These are phyloP conservation scores for Clarias gariepinus DNA, from an alignment of 2,113 vertebrate genomes.

Conservation along the genomic window DNA sequence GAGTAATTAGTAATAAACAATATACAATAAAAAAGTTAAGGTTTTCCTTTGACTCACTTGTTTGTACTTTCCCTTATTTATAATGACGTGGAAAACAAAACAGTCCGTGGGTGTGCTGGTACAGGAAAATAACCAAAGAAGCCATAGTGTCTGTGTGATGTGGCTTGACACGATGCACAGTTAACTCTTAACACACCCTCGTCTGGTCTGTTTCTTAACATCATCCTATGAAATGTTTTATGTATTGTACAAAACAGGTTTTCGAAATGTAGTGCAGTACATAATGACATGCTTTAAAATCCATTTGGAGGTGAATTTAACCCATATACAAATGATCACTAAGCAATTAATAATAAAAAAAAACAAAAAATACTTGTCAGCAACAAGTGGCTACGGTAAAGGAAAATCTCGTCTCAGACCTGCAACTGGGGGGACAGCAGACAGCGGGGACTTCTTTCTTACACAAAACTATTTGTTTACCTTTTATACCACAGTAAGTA, in stretches of 20 bases:
- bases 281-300: neutral
- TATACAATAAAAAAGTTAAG: no score
- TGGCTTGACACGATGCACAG: neutral
- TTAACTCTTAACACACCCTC: neutral
- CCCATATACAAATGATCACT: no score
- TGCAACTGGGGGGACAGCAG: no score
- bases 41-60: neutral
- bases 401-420: neutral
- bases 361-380: no score
- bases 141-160: neutral
- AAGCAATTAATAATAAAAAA: no score
- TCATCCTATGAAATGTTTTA: neutral
- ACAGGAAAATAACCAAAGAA: neutral
- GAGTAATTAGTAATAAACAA: no score
- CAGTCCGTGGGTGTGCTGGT: neutral
- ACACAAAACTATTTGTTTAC: neutral
- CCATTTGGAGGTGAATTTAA: neutral
- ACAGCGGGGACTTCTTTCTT: neutral
- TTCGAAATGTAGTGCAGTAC: no score
- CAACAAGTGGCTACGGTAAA: neutral
- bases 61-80: neutral
- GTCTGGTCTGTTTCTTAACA: neutral
- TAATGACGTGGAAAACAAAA: neutral
- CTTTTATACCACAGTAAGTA: no score
- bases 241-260: neutral